A percentile compares a stretch with the other conserved stretches of the same genome.
Evolutionary conservation across 2,113 vertebrate genomes (phyloP).

Genomic region (Gobio gobio): DNA sequence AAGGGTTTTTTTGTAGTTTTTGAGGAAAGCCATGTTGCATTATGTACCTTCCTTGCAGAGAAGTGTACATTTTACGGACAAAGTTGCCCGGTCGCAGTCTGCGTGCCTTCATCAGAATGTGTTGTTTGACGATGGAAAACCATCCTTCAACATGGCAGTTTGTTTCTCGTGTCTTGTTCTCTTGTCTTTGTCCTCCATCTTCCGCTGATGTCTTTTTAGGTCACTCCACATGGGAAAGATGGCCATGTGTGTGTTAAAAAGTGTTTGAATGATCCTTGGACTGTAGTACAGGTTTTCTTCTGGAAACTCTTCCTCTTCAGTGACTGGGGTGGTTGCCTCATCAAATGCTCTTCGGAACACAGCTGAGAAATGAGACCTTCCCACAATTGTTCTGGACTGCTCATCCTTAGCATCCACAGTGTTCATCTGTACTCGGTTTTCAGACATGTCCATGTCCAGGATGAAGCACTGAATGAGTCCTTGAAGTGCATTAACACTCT

Average conservation of each 20-base stretch:
- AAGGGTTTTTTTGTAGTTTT: background rate
- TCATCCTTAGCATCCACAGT: background rate
- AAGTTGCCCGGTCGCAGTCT: too few relatives aligned
- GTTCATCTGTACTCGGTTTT: background rate
- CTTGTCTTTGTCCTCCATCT: too few relatives aligned
- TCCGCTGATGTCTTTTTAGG: background rate
- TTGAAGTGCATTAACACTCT: background rate
- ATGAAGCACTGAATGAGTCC: background rate
- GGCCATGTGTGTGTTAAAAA: slow-evolving; percentile 42
- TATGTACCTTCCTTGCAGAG: background rate
- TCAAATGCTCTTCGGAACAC: background rate
- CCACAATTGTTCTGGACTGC: background rate
- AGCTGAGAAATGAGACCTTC: background rate
- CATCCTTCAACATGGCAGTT: too few relatives aligned
- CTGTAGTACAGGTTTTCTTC: slow-evolving; percentile 44
- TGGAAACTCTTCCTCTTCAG: background rate
- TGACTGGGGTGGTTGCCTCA: background rate
- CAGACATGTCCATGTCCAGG: background rate
- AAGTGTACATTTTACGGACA: too few relatives aligned
- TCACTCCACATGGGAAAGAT: slow-evolving; percentile 29
- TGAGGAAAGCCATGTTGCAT: background rate
- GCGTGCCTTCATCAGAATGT: too few relatives aligned
- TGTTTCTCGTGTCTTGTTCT: too few relatives aligned
- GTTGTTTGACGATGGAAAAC: too few relatives aligned
- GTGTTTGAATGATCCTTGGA: background rate